phyloP scores from a whole-genome alignment of 2,888 invertebrate genomes.

The Parasteatoda lunata region DNA sequence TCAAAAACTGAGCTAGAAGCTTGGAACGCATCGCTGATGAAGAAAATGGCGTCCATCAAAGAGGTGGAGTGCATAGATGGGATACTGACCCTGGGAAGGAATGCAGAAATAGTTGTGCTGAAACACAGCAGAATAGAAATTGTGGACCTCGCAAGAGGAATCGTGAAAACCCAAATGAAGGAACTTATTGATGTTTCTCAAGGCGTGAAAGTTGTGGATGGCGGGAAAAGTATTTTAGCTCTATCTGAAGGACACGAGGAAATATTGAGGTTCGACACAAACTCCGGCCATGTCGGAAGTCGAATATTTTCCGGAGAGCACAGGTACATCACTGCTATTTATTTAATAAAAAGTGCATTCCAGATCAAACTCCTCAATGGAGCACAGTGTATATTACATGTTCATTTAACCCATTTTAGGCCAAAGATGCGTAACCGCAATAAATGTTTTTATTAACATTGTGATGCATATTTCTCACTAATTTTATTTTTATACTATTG shows the following conservation, averaged over 20 bases:
- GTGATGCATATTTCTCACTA: no score
- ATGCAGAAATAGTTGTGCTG: slow-evolving; percentile 82
- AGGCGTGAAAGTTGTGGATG: slow-evolving; percentile 90
- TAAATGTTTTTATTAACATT: no score
- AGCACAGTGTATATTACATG: no score
- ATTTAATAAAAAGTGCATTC: no score
- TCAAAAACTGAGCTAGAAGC: slow-evolving; percentile 22
- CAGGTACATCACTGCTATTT: slow-evolving; percentile 39
- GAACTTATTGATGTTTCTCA: slow-evolving; percentile 92
- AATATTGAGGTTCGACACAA: slow-evolving; percentile 88
- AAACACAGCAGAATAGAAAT: slow-evolving; percentile 87
- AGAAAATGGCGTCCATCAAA: slow-evolving; percentile 12
- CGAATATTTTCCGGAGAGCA: slow-evolving; percentile 91
- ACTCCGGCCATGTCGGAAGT: slow-evolving; percentile 86
- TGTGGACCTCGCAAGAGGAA: slow-evolving; percentile 85
- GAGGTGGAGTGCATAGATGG: slow-evolving; percentile 75
- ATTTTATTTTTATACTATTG: no score
- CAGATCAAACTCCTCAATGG: no score
- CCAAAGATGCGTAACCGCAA: no score
- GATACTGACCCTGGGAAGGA: slow-evolving; percentile 82
- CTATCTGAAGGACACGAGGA: slow-evolving; percentile 90
- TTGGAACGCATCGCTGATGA: slow-evolving; percentile 28
- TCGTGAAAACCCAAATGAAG: slow-evolving; percentile 82
- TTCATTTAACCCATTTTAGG: no score
- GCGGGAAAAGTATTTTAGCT: slow-evolving; percentile 85